Evolutionary conservation across 1,140 invertebrate species (phyloP).

Genomic region (Solenopsis invicta): DNA sequence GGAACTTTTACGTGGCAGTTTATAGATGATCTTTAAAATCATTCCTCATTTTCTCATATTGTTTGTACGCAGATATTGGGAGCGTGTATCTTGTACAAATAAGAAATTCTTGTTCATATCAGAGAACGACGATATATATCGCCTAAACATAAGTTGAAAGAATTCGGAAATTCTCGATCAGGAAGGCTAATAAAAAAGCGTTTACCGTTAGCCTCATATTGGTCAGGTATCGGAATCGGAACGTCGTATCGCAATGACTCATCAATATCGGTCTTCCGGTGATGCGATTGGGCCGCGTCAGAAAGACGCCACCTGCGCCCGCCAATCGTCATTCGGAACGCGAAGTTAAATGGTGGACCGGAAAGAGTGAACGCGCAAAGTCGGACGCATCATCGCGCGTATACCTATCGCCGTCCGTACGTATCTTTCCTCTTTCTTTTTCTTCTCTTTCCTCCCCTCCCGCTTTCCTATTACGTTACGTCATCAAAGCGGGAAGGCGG

Average conservation of each 20-base stretch:
- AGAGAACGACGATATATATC: too few relatives aligned
- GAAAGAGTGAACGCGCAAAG: constrained; percentile 39
- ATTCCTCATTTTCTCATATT: not conserved
- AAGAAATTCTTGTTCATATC: not conserved
- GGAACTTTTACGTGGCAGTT: not conserved
- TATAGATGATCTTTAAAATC: not conserved
- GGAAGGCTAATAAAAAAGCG: not conserved
- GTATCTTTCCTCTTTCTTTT: constrained; percentile 62
- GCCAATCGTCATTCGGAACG: constrained; percentile 66
- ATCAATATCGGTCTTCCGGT: constrained; percentile 65
- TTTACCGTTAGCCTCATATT: not conserved
- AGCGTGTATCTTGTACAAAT: not conserved
- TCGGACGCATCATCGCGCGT: not conserved
- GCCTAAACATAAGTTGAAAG: not conserved
- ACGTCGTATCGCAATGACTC: constrained; percentile 70
- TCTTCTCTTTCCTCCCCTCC: too few relatives aligned
- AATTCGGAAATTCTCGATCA: not conserved
- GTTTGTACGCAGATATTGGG: not conserved
- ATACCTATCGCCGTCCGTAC: not conserved
- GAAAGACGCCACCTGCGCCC: not conserved
- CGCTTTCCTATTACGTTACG: constrained; percentile 74
- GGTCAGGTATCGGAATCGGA: not conserved
- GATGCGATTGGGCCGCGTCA: constrained; percentile 63
- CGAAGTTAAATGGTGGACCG: constrained; percentile 41
- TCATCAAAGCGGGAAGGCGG: constrained; percentile 72